Evolutionary conservation across 2,888 invertebrate genomes (phyloP), one percentile per base, ranked within the genome.

Genomic region (Disparrhopalites patrizii): DNA sequence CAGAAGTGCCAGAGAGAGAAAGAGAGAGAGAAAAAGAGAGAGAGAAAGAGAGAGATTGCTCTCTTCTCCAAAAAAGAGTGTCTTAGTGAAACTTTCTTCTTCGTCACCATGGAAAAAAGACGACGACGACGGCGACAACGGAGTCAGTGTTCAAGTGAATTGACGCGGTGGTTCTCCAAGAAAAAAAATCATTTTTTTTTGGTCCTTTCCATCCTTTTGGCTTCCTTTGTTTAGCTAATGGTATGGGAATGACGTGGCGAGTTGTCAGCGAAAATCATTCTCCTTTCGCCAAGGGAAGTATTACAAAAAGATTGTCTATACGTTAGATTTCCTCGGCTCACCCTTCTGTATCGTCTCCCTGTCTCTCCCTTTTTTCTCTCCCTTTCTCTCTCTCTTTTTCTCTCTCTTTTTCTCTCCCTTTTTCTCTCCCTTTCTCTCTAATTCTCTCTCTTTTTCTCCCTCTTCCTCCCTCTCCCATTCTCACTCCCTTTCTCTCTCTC

Each of bases 201-300:
- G 43, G 47, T 25, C 61, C 51, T 40, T 50, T 40, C 38, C 57
- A 68, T 18, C 27, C 20, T 40, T 38, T 55, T n/a, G n/a, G 38
- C 38, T 20, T 54, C 51, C 54, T 63, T 68, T 68, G 66, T 68
- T 65, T 62, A 28, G 66, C 54, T 68, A 68, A 68, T 68, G 62
- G 66, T 57, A 36, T 68, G 68, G 66, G 66, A 68, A 68, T 68
- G 68, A 68, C 66, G 65, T 43, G 55, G 66, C 64, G 50, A 68
- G 62, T 36, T 38, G 55, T 61, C 56, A 58, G 64, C 43, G 18
- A 20, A 47, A 54, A 56, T 56, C 40, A 55, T 54, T 36, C 55
- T 36, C 52, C 33, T 55, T 55, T 33, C 55, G 20, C 33, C 55
- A 55, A 55, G 20, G 23, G 47, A 47, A 47, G 25, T 47, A n/a